Conservation (phyloP, 2,888 invertebrate genomes). For the Eurytoma californica region DNA sequence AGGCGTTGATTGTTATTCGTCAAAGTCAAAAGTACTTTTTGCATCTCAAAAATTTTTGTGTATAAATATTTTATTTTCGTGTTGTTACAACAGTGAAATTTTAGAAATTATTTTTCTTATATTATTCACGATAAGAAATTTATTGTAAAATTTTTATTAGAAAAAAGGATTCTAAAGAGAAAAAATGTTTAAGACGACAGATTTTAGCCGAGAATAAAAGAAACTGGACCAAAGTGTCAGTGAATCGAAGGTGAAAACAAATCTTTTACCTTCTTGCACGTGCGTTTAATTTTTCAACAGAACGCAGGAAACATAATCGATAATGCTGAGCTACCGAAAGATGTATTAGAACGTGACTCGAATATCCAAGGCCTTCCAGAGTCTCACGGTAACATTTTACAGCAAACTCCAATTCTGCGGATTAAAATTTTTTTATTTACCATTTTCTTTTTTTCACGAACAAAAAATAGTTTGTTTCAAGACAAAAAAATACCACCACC, state of each 20-base stretch:
- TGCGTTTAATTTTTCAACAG: constrained; percentile 67
- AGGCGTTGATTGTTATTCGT: no score
- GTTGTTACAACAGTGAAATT: no score
- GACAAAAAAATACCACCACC: no score
- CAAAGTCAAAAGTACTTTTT: no score
- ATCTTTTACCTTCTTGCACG: constrained; percentile 26
- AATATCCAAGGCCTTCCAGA: constrained; percentile 49
- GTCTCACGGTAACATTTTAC: not conserved
- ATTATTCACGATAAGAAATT: no score
- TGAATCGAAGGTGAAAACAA: constrained; percentile 42
- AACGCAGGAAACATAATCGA: constrained; percentile 67
- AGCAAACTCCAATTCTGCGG: constrained; percentile 3
- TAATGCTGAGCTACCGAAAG: constrained; percentile 62
- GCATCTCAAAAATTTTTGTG: no score
- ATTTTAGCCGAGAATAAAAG: not conserved
- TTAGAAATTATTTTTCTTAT: no score
- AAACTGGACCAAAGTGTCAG: constrained; percentile 36
- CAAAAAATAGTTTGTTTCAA: no score
- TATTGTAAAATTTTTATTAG: no score
- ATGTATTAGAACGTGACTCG: constrained; percentile 61
- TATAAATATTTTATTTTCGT: no score
- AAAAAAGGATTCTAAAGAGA: not conserved
- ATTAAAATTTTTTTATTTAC: constrained; percentile 19
- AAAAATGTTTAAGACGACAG: not conserved
- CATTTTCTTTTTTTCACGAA: not conserved